phyloP scores from a whole-genome alignment of 2,797 vertebrate genomes.

The Lepidocolaptes lacrymiger region DNA sequence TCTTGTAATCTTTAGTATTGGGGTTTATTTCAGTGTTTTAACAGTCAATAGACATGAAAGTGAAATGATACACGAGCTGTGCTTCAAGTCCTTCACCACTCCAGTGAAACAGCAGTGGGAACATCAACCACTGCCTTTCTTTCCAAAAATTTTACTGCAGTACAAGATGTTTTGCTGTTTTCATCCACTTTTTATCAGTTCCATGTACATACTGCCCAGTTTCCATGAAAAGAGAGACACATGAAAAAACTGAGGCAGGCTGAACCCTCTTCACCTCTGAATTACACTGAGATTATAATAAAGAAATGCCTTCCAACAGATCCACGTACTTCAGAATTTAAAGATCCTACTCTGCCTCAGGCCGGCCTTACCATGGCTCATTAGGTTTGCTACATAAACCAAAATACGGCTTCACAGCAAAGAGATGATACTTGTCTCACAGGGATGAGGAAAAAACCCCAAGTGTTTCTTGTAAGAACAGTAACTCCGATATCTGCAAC shows the following conservation, averaged over 20 bases:
- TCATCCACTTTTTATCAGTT: not conserved
- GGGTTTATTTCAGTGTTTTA: not conserved
- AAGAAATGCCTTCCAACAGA: not conserved
- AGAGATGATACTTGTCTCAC: not conserved
- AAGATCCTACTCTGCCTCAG: not conserved
- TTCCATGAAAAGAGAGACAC: not conserved
- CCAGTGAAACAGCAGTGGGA: not conserved
- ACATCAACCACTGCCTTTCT: fast-evolving
- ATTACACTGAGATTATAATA: not conserved
- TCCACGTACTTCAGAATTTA: not conserved
- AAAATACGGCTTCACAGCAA: not conserved
- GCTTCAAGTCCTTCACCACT: not conserved
- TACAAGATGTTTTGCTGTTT: not conserved
- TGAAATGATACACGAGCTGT: fast-evolving
- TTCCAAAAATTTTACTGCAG: not conserved
- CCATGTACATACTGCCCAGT: fast-evolving
- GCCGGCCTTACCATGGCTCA: fast-evolving
- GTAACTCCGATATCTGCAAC: not conserved
- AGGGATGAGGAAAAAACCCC: not conserved
- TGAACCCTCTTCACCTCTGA: not conserved
- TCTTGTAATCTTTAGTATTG: not conserved
- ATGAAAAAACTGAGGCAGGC: not conserved
- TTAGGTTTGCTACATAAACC: not conserved
- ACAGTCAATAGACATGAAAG: not conserved
- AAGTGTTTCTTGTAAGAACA: not conserved